phyloP scores from a whole-genome alignment of 2,888 invertebrate species.

The Platypus cylindrus region DNA sequence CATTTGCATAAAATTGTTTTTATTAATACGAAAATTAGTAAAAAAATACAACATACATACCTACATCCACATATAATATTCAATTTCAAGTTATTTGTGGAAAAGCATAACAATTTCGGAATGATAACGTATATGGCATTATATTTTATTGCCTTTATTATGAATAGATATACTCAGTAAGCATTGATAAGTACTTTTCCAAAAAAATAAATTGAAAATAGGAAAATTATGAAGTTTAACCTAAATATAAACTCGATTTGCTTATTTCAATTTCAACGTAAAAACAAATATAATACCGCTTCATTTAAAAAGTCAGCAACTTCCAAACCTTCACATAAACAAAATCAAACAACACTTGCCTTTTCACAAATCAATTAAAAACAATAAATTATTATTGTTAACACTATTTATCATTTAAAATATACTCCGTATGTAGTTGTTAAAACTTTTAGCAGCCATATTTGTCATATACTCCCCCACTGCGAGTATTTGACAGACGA shows the following conservation, averaged over 20 bases:
- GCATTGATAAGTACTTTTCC: no score
- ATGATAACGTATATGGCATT: no score
- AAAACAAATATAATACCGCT: conserved; percentile 6
- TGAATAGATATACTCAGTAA: no score
- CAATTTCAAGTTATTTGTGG: no score
- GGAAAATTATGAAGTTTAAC: conserved; percentile 28
- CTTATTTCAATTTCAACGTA: conserved; percentile 7
- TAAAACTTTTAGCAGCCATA: conserved; percentile 36
- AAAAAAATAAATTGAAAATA: conserved; percentile 16
- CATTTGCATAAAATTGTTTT: no score
- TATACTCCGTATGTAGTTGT: conserved; percentile 24
- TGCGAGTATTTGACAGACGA: no score
- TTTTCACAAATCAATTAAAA: conserved; percentile 23
- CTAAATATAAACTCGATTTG: conserved; percentile 29
- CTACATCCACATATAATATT: no score
- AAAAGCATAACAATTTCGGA: no score
- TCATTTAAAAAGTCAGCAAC: conserved; percentile 1
- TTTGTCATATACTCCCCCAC: conserved; percentile 33
- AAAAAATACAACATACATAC: no score
- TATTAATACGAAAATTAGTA: no score
- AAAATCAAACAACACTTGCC: conserved; percentile 20
- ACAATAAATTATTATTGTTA: conserved; percentile 30
- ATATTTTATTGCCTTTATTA: no score
- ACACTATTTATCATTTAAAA: conserved; percentile 26
- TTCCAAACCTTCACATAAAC: conserved; percentile 7